These are phyloP conservation scores for Rhogogaster chlorosoma DNA, from an alignment of 2,888 invertebrate species.

Conservation along the genomic window DNA sequence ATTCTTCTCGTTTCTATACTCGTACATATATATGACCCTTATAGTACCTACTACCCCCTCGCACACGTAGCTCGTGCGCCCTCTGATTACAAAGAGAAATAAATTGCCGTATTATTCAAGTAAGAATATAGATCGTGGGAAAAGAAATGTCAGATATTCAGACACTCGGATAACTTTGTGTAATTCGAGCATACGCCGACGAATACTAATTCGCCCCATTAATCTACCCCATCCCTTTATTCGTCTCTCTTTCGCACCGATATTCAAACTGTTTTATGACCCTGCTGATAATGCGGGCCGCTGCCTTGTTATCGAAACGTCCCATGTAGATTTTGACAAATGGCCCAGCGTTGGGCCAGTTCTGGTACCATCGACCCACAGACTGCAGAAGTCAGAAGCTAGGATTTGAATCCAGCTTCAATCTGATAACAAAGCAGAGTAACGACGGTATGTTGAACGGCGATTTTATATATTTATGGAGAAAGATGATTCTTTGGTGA, in stretches of 20 bases:
- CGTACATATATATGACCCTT: neutral
- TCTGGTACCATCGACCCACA: neutral
- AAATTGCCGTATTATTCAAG: conserved; percentile 75
- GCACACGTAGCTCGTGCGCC: conserved; percentile 55
- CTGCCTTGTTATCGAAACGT: conserved; percentile 38
- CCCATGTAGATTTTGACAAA: conserved; percentile 38
- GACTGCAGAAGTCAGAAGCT: neutral
- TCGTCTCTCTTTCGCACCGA: neutral
- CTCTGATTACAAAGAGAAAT: conserved; percentile 71
- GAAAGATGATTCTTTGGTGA: neutral
- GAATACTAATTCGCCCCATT: conserved; percentile 76
- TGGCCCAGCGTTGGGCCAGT: conserved; percentile 16
- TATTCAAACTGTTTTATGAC: conserved; percentile 37
- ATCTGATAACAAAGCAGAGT: conserved; percentile 1
- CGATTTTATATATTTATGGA: too few relatives aligned
- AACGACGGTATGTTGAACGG: neutral
- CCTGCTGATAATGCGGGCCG: conserved; percentile 12
- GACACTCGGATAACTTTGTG: conserved; percentile 69
- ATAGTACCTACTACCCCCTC: conserved; percentile 36
- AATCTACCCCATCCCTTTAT: conserved; percentile 64
- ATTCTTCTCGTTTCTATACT: conserved; percentile 43
- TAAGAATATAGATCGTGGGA: conserved; percentile 69
- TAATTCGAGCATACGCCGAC: conserved; percentile 74
- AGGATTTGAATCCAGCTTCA: neutral
- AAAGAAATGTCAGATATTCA: conserved; percentile 57